Evolutionary conservation across 2,797 vertebrate species (phyloP).

Genomic region (Discoglossus pictus): DNA sequence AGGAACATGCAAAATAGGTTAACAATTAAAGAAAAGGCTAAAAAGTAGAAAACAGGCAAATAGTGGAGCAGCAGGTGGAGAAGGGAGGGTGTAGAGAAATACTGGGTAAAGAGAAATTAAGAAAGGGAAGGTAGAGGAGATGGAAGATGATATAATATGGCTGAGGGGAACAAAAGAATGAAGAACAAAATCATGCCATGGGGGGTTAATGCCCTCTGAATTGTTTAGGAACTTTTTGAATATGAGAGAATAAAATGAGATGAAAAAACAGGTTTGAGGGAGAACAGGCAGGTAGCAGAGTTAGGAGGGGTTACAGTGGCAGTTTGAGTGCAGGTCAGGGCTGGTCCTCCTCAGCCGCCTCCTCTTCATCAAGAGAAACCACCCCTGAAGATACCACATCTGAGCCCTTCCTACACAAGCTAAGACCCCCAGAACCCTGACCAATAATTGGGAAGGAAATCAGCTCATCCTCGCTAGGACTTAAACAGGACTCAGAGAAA

Average conservation of each 20-base stretch:
- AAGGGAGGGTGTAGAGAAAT: background rate
- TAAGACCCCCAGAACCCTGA: slow-evolving; percentile 61
- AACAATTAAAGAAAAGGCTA: slow-evolving; percentile 22
- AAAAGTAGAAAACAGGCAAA: slow-evolving; percentile 38
- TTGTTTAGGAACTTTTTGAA: slow-evolving; percentile 18
- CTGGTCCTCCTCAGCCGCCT: slow-evolving; percentile 72
- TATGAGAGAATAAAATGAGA: slow-evolving; percentile 3
- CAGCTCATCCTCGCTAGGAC: slow-evolving; percentile 82
- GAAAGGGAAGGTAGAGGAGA: background rate
- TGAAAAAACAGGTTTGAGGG: slow-evolving; percentile 19
- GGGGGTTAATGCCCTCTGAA: slow-evolving; percentile 42
- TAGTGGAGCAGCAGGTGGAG: background rate
- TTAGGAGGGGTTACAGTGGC: slow-evolving; percentile 18
- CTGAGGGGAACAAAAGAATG: background rate
- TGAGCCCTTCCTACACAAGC: slow-evolving; percentile 82
- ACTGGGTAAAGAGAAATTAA: background rate
- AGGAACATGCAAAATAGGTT: slow-evolving; percentile 47
- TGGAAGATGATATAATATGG: background rate
- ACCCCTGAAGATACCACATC: slow-evolving; percentile 91
- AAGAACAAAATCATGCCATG: background rate
- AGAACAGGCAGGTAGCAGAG: slow-evolving; percentile 5
- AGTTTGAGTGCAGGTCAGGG: slow-evolving; percentile 62
- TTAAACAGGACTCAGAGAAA: slow-evolving; percentile 88
- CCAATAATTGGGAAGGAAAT: slow-evolving; percentile 81
- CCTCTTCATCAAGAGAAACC: slow-evolving; percentile 89